Base-by-base conservation (phyloP, 2,797 vertebrate species). In the Typhlichthys subterraneus region DNA sequence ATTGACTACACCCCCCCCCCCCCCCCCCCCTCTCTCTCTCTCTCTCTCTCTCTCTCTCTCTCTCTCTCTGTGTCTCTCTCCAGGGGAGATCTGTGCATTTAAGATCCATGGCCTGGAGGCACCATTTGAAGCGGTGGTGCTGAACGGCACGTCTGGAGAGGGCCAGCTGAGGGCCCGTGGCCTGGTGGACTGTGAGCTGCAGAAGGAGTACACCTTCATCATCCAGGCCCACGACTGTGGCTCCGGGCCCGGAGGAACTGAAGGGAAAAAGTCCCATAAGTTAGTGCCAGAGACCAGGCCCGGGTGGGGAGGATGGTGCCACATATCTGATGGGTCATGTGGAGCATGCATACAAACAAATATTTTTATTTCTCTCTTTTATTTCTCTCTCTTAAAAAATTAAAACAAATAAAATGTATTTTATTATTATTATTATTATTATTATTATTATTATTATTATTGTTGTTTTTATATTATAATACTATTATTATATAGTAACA, bases 181-280 rank as follows among this genome's bases (percentile, higher is more conserved):
- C 53, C 92, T 94, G 69, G 94, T 99, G 56, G 95, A 99, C 92
- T 99, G 97, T 49, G 97, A 99, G 79, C 81, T 93, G 61, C 97
- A 98, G 87, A 97, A 97, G 82, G 97, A 99, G 60, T 99, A 97
- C 74, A 97, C 96, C 0, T 99, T 99, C 86, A 94, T 97, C 91
- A 97, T 99, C 81, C 97, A 99, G 84, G 97, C 97, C 31, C 96
- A 97, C 0, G 97, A 99, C 72, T 99, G 97, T 1, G 97, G 97
- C 0, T 91, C 94, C 0, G 94, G 95, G 46, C 92, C 94, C 4
- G 79, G 68, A 48, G 96, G 95, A 76, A 90, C 73, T 0, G 94
- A 94, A 86, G 94, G 93, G 92, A 99, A 98, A 71, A 98, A 96
- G 90, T 98, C 97, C 19, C 97, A 99, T 92, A 99, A 98, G 97